Base-by-base conservation (phyloP, 2,888 invertebrate species). In the Meta bourneti region DNA sequence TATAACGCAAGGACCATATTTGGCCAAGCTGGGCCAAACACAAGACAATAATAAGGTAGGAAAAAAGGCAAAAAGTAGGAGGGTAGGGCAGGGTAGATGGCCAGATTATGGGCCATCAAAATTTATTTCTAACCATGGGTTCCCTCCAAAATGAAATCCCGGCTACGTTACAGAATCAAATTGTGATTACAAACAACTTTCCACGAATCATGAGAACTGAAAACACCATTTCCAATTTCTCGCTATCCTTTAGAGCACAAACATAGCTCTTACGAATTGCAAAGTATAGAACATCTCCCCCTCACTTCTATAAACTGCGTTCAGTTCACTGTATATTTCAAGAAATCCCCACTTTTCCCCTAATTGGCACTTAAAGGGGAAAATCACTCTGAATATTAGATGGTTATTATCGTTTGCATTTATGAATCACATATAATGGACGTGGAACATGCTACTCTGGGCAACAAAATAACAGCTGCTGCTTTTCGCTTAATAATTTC, bases 341-440 rank as follows among this genome's bases (percentile, higher is more conserved):
- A 9, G n/a, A 77, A 49, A 77, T 61, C 61, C 61, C 61, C 11
- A 61, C 61, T 61, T 61, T 69, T 81, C 20, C 48, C 81, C 69
- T 81, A 81, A 81, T 81, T 81, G 81, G 69, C 61, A 81, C 81
- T 81, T 70, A 69, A 75, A 48, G 75, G 81, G 81, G 69, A 51
- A 81, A 81, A 81, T 81, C 34, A 48, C 61, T 34, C 81, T 16
- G 48, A 81, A 81, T 81, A 81, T 81, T 81, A 81, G 70, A n/a
- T 54, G 34, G 34, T 81, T 61, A 81, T 81, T 81, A 81, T 81
- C 81, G 69, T 77, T 51, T 81, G 81, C 81, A 48, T 8, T 7
- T 11, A 81, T 61, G 48, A 81, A 48, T 75, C 48, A 48, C 16
- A 20, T 9, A 34, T 13, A 75, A 75, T 48, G 48, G 34, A 75